Evolutionary conservation across 1,140 invertebrate genomes (phyloP).

Genomic region (Drosophila trapezifrons): DNA sequence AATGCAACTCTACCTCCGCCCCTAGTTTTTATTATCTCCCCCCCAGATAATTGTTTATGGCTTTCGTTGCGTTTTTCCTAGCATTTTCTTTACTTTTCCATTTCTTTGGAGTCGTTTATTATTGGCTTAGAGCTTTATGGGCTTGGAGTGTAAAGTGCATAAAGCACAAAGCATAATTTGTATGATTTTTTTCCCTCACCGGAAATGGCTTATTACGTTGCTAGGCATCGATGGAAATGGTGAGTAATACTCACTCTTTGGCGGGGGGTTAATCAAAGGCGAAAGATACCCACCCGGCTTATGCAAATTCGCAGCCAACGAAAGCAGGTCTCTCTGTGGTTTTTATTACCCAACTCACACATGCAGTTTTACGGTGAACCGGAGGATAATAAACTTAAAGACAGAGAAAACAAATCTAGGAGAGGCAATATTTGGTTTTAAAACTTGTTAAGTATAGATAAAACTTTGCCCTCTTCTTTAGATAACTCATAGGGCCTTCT

Average conservation of each 20-base stretch:
- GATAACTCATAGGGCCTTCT: no score
- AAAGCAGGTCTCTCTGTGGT: constrained; percentile 23
- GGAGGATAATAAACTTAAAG: constrained; percentile 15
- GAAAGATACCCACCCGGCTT: constrained; percentile 29
- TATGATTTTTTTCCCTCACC: constrained; percentile 49
- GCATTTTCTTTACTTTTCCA: constrained; percentile 24
- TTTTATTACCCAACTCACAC: constrained; percentile 41
- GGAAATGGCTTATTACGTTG: constrained; percentile 64
- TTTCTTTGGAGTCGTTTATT: constrained; percentile 45
- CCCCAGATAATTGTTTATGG: constrained; percentile 49
- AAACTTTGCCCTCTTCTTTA: no score
- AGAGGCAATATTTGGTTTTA: not conserved
- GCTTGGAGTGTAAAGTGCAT: constrained; percentile 54
- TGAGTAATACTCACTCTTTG: constrained; percentile 35
- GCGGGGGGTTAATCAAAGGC: constrained; percentile 50
- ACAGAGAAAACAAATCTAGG: constrained; percentile 5
- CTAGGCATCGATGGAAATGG: constrained; percentile 25
- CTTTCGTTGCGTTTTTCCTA: constrained; percentile 41
- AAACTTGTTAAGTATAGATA: not conserved
- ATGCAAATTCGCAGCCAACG: constrained; percentile 40
- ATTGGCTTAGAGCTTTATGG: constrained; percentile 52
- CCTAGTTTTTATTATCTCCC: constrained; percentile 3
- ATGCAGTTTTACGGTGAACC: constrained; percentile 20
- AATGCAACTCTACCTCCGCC: constrained; percentile 42
- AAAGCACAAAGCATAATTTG: constrained; percentile 56